Conservation (phyloP, 2,888 invertebrate genomes). For the Bugula neritina region DNA sequence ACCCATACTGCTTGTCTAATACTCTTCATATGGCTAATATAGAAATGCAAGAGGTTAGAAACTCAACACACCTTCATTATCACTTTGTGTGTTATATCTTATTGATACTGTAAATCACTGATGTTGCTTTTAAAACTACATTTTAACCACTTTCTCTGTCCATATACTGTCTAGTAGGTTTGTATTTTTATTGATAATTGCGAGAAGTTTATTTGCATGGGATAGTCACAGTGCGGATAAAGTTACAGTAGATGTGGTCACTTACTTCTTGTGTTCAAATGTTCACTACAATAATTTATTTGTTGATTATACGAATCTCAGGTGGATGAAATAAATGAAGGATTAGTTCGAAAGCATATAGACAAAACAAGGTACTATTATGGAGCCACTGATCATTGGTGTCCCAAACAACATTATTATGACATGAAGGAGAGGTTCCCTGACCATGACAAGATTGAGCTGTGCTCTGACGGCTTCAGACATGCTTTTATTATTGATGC, state of each 20-base stretch:
- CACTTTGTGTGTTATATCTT: too few species aligned
- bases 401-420: slow-evolving; percentile 67
- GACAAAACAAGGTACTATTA: slow-evolving; percentile 72
- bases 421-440: slow-evolving; percentile 63
- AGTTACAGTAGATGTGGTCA: too few species aligned
- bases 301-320: background rate
- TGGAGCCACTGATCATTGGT: slow-evolving; percentile 75
- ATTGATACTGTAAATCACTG: too few species aligned
- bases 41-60: slow-evolving; percentile 5
- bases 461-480: slow-evolving; percentile 61
- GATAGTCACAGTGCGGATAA: too few species aligned
- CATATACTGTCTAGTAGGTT: too few species aligned
- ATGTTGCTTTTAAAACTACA: too few species aligned
- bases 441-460: slow-evolving; percentile 58
- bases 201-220: too few species aligned
- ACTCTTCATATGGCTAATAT: slow-evolving; percentile 41
- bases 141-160: too few species aligned
- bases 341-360: slow-evolving; percentile 57
- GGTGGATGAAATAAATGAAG: slow-evolving; percentile 1
- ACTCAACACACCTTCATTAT: too few species aligned
- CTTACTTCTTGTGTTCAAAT: too few species aligned
- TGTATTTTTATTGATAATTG: too few species aligned
- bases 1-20: slow-evolving; percentile 42
- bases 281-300: too few species aligned
- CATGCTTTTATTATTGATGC: slow-evolving; percentile 74